Percentiles rank a stretch among this genome's conserved stretches.
phyloP scores from a whole-genome alignment of 2,113 vertebrate species.

The Falcunculus frontatus region DNA sequence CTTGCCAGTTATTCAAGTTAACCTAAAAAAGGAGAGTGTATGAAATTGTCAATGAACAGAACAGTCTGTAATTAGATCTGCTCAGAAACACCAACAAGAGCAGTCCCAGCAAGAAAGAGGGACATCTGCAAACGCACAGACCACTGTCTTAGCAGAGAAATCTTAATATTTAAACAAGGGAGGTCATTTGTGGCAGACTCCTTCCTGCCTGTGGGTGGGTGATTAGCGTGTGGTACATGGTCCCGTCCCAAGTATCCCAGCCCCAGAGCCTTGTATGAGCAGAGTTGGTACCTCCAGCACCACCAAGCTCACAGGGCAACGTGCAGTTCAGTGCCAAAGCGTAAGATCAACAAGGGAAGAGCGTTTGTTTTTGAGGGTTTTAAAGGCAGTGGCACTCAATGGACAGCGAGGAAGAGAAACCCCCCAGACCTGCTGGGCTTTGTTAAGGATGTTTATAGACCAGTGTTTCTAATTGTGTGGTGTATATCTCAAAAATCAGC shows the following conservation, averaged over 20 bases:
- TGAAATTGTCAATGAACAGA: neutral
- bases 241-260: neutral
- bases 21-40: neutral
- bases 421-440: neutral
- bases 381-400: neutral
- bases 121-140: neutral
- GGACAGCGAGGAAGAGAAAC: neutral
- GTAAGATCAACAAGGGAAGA: neutral
- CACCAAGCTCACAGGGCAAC: neutral
- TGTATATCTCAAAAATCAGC: slow-evolving; percentile 16
- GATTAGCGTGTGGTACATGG: accelerated
- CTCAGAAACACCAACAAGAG: neutral
- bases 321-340: neutral
- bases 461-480: neutral
- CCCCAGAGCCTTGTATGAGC: neutral
- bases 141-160: neutral
- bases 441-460: slow-evolving; percentile 11
- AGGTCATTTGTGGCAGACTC: neutral
- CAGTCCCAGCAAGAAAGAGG: neutral
- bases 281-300: neutral
- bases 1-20: slow-evolving; percentile 42
- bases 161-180: neutral
- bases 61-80: neutral
- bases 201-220: neutral
- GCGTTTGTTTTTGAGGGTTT: neutral